Evolutionary conservation across 2,113 vertebrate species (phyloP).

Genomic region (Silurus meridionalis): DNA sequence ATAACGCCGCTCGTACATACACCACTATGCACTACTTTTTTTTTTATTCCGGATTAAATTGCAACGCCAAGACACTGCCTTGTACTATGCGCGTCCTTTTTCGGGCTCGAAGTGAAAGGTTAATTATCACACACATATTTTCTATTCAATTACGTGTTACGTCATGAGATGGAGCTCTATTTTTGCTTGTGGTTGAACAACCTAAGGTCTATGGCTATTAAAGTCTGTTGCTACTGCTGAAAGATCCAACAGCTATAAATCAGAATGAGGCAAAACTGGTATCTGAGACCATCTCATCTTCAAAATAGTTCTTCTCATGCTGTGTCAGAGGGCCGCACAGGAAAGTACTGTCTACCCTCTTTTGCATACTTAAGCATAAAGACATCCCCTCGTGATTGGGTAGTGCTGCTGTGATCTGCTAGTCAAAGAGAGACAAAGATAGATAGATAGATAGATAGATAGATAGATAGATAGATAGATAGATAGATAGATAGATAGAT

Average conservation of each 20-base stretch:
- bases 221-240: not conserved
- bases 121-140: not conserved
- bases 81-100: not conserved
- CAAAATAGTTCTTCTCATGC: not conserved
- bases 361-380: not conserved
- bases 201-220: not conserved
- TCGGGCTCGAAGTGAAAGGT: not conserved
- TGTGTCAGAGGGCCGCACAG: not conserved
- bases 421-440: not conserved
- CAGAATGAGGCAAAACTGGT: too few species aligned
- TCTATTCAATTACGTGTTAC: not conserved
- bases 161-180: not conserved
- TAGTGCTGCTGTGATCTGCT: not conserved
- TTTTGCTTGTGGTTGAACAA: not conserved
- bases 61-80: not conserved
- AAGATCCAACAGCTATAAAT: not conserved
- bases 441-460: too few species aligned
- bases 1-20: slow-evolving; percentile 27
- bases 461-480: too few species aligned
- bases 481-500: too few species aligned
- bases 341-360: not conserved
- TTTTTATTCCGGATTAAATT: not conserved
- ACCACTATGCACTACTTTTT: slow-evolving; percentile 10
- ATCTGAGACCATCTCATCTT: too few species aligned
- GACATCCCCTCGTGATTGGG: not conserved